Evolutionary conservation across 2,888 invertebrate species (phyloP), one percentile per base, ranked within the genome.

Genomic region (Craniophora ligustri): DNA sequence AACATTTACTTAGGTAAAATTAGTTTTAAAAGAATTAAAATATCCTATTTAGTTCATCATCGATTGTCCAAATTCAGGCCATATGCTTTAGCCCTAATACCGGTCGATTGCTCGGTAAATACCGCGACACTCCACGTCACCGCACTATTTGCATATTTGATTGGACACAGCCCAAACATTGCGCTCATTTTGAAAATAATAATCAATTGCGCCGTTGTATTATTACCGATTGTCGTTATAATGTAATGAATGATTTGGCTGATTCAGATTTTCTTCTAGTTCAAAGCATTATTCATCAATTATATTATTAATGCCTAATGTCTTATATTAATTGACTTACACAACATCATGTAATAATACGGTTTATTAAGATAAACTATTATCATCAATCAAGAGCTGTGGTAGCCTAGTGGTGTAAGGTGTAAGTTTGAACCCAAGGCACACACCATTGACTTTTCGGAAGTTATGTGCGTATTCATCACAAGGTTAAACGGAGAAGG

Each of bases 101-200:
- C 32, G 10, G 26, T 44, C 53, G 35, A 58, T 56, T 15, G 35
- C 42, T 58, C 53, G 57, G 55, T 60, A 70, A 72, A 71, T 54
- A 63, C 45, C 42, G 15, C 54, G 48, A 53, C 49, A 35, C 50
- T 36, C 48, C 23, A 54, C 62, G 54, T 62, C 50, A 62, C 57
- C 46, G 23, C 56, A 61, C 31, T 69, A 87, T 88, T 84, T 84
- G 75, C 88, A 88, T 88, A 82, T 84, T 85, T 86, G 86, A 88
- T 87, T 87, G 83, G 78, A 76, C 72, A 68, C 71, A 67, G 54
- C 45, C 65, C 78, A 80, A 83, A 81, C 79, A 81, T 71, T 76
- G 77, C 56, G 61, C 71, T 72, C 69, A 81, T 79, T 81, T 76
- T 65, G 67, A 72, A 76, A 76, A 71, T 72, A 60, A 68, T 74